phyloP scores from a whole-genome alignment of 2,888 invertebrate species.

The Acleris emargana region DNA sequence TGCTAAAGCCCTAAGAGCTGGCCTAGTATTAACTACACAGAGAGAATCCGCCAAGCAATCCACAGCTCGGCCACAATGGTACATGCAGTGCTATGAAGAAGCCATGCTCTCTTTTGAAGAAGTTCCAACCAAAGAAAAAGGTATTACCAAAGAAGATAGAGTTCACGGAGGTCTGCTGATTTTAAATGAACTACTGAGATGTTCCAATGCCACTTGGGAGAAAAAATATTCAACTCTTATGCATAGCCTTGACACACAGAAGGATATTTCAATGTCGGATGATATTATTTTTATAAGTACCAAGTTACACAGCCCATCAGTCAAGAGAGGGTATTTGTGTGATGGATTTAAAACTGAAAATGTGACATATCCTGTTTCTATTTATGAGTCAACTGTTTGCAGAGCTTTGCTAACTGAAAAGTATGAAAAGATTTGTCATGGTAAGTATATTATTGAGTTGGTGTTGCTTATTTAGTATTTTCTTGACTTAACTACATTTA shows the following conservation, averaged over 20 bases:
- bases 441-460: slow-evolving; percentile 48
- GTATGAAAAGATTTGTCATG: slow-evolving; percentile 90
- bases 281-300: slow-evolving; percentile 85
- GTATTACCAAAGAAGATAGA: slow-evolving; percentile 93
- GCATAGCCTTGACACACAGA: slow-evolving; percentile 79
- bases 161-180: slow-evolving; percentile 96
- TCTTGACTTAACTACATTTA: neutral
- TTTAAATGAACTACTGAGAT: slow-evolving; percentile 95
- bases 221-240: slow-evolving; percentile 89
- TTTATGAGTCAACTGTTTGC: slow-evolving; percentile 95
- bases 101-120: slow-evolving; percentile 92
- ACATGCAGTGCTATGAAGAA: slow-evolving; percentile 96
- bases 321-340: slow-evolving; percentile 79
- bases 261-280: slow-evolving; percentile 75
- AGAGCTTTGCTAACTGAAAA: slow-evolving; percentile 91
- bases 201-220: slow-evolving; percentile 95
- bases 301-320: slow-evolving; percentile 83
- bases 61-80: slow-evolving; percentile 94
- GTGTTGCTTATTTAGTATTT: neutral
- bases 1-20: slow-evolving; percentile 96
- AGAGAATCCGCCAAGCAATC: slow-evolving; percentile 97
- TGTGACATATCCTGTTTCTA: slow-evolving; percentile 81
- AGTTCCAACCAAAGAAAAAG: slow-evolving; percentile 86
- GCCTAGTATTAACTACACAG: slow-evolving; percentile 96
- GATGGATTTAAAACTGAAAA: slow-evolving; percentile 80